Conservation (phyloP, 1,140 invertebrate species). For the Saxidomus purpurata region DNA sequence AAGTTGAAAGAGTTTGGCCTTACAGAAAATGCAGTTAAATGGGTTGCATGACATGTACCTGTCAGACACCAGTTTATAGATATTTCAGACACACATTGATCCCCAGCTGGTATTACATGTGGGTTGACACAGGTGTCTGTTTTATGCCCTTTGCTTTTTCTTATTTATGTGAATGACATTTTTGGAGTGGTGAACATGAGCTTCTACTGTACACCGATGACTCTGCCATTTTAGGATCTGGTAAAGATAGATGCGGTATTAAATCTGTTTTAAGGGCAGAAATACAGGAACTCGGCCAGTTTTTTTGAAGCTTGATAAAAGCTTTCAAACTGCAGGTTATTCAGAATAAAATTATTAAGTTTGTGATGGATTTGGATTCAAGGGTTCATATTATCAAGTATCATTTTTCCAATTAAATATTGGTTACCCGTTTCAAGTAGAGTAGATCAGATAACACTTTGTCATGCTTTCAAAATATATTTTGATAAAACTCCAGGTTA, state of each 20-base stretch:
- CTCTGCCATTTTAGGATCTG: not conserved
- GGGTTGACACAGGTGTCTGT: constrained; percentile 15
- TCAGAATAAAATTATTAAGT: constrained; percentile 15
- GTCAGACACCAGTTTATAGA: constrained; percentile 35
- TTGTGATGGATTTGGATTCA: constrained; percentile 9
- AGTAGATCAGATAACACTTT: constrained; percentile 7
- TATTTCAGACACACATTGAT: not conserved
- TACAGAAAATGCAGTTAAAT: not conserved
- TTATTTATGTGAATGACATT: no score
- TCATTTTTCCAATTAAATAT: not conserved
- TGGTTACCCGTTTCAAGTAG: not conserved
- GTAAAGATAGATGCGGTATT: not conserved
- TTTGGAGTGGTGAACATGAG: not conserved
- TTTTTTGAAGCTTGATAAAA: not conserved
- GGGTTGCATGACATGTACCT: constrained; percentile 14
- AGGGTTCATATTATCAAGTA: not conserved
- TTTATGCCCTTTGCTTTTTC: no score
- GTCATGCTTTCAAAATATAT: constrained; percentile 2
- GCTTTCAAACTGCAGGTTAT: constrained; percentile 17
- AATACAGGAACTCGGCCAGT: not conserved
- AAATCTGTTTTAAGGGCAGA: not conserved
- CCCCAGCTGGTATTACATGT: not conserved
- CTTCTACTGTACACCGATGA: no score
- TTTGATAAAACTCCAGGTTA: constrained; percentile 18
- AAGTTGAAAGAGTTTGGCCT: not conserved